These are phyloP conservation scores for Gymnosoma rotundatum DNA, from an alignment of 2,888 invertebrate genomes.

Conservation along the genomic window DNA sequence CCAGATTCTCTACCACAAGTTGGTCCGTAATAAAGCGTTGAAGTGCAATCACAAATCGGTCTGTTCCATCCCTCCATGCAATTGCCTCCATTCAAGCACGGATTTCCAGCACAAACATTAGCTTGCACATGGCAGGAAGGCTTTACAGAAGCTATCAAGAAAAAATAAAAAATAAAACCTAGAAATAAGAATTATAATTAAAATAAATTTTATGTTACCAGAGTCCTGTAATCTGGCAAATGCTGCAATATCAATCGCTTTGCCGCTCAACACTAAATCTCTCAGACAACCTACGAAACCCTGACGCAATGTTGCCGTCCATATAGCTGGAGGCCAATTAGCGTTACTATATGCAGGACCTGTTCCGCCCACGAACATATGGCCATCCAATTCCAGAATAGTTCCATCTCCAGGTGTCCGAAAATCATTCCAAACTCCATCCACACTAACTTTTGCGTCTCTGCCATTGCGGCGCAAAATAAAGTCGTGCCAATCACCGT, in stretches of 20 bases:
- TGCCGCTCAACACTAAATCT: constrained; percentile 93
- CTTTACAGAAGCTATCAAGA: constrained; percentile 89
- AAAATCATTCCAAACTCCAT: constrained; percentile 93
- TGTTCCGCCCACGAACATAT: constrained; percentile 94
- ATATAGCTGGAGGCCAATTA: constrained; percentile 91
- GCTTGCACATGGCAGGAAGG: constrained; percentile 93
- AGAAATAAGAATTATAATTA: background rate
- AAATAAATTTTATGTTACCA: constrained; percentile 83
- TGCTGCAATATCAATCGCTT: constrained; percentile 93
- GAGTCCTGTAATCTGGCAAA: constrained; percentile 95
- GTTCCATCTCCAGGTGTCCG: constrained; percentile 94
- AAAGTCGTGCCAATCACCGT: constrained; percentile 96
- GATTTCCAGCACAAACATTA: constrained; percentile 91
- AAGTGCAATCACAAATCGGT: constrained; percentile 95
- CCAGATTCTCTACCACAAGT: constrained; percentile 96
- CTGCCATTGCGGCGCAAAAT: constrained; percentile 91
- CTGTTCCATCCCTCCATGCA: constrained; percentile 98
- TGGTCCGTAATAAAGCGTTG: constrained; percentile 93
- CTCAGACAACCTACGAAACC: constrained; percentile 97
- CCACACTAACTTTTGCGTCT: constrained; percentile 94
- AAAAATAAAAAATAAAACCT: background rate
- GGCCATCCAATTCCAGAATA: constrained; percentile 93
- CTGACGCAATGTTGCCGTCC: constrained; percentile 94
- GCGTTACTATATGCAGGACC: constrained; percentile 90
- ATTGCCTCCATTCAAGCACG: constrained; percentile 93